Conservation (phyloP, 2,113 vertebrate genomes). For the Cynopterus brachyotis region DNA sequence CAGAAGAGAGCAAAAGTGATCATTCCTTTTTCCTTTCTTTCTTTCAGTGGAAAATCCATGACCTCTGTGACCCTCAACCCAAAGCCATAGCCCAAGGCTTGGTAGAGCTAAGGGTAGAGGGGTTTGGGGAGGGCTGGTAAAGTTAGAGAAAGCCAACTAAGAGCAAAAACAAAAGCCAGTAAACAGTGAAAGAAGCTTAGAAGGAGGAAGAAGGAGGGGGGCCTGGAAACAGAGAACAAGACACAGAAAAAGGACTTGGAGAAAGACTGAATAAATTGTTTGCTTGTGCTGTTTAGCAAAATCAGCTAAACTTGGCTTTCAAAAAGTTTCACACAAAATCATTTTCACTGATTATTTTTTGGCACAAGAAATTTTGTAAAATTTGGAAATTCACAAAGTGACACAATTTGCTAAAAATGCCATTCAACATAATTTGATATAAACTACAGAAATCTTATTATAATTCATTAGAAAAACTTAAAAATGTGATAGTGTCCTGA, state of each 20-base stretch:
- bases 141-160: slow-evolving; percentile 61
- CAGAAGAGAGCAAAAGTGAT: slow-evolving; percentile 58
- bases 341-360: slow-evolving; percentile 82
- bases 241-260: slow-evolving; percentile 73
- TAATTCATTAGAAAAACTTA: slow-evolving; percentile 79
- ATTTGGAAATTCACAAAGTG: slow-evolving; percentile 80
- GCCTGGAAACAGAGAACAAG: slow-evolving; percentile 69
- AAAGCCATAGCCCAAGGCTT: slow-evolving; percentile 72
- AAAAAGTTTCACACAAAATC: slow-evolving; percentile 81
- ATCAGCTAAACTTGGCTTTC: slow-evolving; percentile 81
- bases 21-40: slow-evolving; percentile 39
- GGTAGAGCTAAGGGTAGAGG: slow-evolving; percentile 7
- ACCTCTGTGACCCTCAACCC: slow-evolving; percentile 66
- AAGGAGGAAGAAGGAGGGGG: neutral
- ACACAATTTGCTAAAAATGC: slow-evolving; percentile 80
- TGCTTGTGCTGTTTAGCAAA: slow-evolving; percentile 80
- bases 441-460: slow-evolving; percentile 78
- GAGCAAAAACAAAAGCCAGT: slow-evolving; percentile 74
- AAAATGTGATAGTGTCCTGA: slow-evolving; percentile 77
- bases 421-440: slow-evolving; percentile 79
- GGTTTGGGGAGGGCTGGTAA: slow-evolving; percentile 6
- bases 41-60: slow-evolving; percentile 70
- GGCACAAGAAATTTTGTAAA: slow-evolving; percentile 78
- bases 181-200: slow-evolving; percentile 70
- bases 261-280: slow-evolving; percentile 80